Evolutionary conservation across 2,113 vertebrate species (phyloP).

Genomic region (Rhipidura dahli): DNA sequence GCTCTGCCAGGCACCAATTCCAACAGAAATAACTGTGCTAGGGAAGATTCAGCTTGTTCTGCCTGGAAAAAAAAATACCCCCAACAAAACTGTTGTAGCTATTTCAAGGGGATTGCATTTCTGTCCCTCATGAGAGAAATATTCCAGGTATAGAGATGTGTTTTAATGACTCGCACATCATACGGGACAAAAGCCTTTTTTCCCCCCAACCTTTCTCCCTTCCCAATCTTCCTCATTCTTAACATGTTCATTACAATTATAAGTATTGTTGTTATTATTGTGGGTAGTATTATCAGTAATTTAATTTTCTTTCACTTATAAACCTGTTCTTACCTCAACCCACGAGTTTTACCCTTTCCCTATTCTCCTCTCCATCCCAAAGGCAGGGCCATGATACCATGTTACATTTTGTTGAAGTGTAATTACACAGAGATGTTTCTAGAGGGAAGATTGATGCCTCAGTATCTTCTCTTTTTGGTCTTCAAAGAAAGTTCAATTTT

Average conservation of each 20-base stretch:
- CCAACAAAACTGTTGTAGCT: not conserved
- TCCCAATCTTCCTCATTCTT: not conserved
- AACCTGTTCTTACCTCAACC: not conserved
- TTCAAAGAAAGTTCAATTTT: not conserved
- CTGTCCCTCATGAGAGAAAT: not conserved
- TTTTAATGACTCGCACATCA: not conserved
- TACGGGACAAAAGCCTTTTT: not conserved
- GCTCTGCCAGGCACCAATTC: not conserved
- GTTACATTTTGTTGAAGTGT: not conserved
- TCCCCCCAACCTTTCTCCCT: not conserved
- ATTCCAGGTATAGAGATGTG: not conserved
- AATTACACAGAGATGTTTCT: not conserved
- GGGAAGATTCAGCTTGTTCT: not conserved
- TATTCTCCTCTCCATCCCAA: fast-evolving
- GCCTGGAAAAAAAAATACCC: not conserved
- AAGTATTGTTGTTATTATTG: not conserved
- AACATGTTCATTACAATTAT: not conserved
- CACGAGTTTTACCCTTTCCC: fast-evolving
- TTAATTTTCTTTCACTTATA: not conserved
- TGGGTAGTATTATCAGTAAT: not conserved
- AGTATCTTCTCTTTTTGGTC: not conserved
- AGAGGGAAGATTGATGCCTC: not conserved
- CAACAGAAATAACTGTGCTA: not conserved
- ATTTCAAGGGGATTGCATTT: not conserved
- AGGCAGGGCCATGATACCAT: not conserved